Conservation (phyloP, 2,113 vertebrate species). For the Pedetes capensis region DNA sequence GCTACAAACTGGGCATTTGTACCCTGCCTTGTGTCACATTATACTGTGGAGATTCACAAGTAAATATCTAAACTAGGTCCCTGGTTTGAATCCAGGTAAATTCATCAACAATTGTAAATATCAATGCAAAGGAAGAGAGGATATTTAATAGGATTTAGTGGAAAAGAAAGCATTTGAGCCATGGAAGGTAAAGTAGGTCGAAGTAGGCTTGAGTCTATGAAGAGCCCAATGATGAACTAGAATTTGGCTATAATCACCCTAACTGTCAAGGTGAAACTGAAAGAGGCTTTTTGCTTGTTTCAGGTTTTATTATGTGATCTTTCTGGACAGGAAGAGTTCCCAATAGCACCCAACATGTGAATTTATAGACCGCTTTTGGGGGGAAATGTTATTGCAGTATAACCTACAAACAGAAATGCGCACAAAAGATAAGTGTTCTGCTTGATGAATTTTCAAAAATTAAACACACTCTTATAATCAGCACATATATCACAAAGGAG, state of each 20-base stretch:
- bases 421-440: neutral
- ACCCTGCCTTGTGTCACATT: neutral
- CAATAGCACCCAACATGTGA: neutral
- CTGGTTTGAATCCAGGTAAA: neutral
- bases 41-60: constrained; percentile 2
- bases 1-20: neutral
- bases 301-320: neutral
- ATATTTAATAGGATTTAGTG: neutral
- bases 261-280: neutral
- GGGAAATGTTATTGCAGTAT: neutral
- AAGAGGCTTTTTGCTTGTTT: neutral
- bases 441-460: constrained; percentile 21
- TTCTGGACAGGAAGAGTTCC: neutral
- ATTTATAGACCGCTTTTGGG: neutral
- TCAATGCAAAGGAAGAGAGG: neutral
- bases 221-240: neutral
- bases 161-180: neutral
- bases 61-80: neutral
- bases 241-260: neutral
- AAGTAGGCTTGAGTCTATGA: neutral
- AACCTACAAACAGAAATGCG: neutral
- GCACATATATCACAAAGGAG: neutral
- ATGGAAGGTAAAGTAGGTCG: neutral
- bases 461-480: neutral
- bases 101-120: neutral